Base-by-base conservation (phyloP, 2,797 vertebrate genomes). In the Mormyrus proboscirostris region DNA sequence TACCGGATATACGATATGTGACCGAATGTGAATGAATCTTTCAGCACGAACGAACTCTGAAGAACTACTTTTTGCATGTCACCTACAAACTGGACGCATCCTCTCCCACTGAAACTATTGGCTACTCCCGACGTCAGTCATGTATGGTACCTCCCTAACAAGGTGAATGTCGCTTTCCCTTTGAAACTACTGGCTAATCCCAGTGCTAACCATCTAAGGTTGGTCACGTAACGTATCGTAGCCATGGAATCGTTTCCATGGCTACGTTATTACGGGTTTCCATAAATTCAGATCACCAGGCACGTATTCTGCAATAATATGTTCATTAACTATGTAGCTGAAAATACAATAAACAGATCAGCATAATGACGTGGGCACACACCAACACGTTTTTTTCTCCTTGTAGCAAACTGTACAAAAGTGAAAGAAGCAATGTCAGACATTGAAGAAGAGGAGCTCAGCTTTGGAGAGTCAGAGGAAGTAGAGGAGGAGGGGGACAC, bases 401-500 rank as follows among this genome's bases (percentile, higher is more conserved):
- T 59, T 89, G 49, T 65, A 14, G 41, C 59, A 49, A 44, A 62
- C 6, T 22, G 10, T 49, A 47, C 38, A 33, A 12, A 59, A 47
- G 19, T 14, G 0, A 29, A 88, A 50, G 10, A 59, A 29, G 47
- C 51, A 33, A 91, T 89, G 83, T 88, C 89, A 2, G 90, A 85
- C 69, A 50, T 76, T 9, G 89, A 76, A 87, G 84, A 89, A 49
- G 85, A 86, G 44, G 83, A 87, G 47, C 50, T 87, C 86, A 41
- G 12, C 6, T 33, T n/a, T 14, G 89, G 65, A 44, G 91, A 93
- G 0, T 38, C 86, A 87, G 93, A 94, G 0, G 94, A 14, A 12
- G 16, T 3, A 19, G 51, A 10, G 4, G 76, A 93, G 0, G 25
- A 91, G 62, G 92, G 90, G 6, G 91, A 76, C 29, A 76, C 33